Base-by-base conservation (phyloP, 1,140 invertebrate genomes). In the Lucilia cuprina region DNA sequence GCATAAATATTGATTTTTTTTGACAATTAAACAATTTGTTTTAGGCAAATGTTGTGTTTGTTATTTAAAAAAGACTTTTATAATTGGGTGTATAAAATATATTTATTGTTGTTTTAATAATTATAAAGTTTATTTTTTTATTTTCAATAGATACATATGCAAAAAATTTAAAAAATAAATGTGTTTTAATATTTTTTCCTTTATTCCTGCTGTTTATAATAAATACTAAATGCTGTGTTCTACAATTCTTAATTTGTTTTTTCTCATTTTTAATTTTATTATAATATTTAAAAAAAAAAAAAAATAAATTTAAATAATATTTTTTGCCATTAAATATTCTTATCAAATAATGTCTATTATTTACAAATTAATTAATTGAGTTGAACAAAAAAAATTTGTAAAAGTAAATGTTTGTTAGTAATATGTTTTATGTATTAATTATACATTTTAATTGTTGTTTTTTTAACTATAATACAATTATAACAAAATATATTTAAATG, bases 401-500 rank as follows among this genome's bases (percentile, higher is more conserved):
- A 41, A n/a, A n/a, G 5, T n/a, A n/a, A n/a, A n/a, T n/a, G n/a
- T n/a, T n/a, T n/a, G n/a, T n/a, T n/a, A n/a, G n/a, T n/a, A n/a
- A n/a, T 77, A 41, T 77, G 41, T 3, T 8, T 41, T 41, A 41
- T 41, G 41, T 13, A 77, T 14, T 41, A 77, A 34, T 34, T 75
- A 13, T 14, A 34, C 30, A 13, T 77, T n/a, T 77, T n/a, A 7
- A n/a, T n/a, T n/a, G 35, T 41, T 41, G n/a, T 41, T 41, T 41
- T 2, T 8, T 41, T 80, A 50, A 49, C 77, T 80, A 80, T 80
- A 80, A 80, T 80, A 80, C 77, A 80, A 80, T 80, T 78, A 19
- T 80, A 80, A 80, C 77, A 80, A 80, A 80, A 80, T 80, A 80
- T 80, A 47, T 41, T 35, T 41, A 21, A n/a, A n/a, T 78, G 49